Evolutionary conservation across 1,140 invertebrate species (phyloP), one percentile per base, ranked within the genome.

Genomic region (Sarcophaga bullata): DNA sequence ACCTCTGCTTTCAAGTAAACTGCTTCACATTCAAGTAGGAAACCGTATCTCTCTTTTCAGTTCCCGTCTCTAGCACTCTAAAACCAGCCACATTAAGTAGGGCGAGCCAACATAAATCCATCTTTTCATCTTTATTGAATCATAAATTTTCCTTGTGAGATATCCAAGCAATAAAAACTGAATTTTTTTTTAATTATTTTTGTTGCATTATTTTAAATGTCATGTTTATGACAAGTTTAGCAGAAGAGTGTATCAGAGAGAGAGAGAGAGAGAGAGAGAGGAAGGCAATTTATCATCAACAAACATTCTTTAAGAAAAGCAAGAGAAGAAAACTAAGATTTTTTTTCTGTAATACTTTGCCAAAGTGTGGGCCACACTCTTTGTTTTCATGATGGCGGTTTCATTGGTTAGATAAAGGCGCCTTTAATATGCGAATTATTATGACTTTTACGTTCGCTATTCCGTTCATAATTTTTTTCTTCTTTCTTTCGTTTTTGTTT

Each of bases 301-400:
- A 13, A n/a, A 58, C 4, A 58, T 58, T n/a, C 15, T 15, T 7
- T 6, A 58, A 58, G n/a, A 58, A 58, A 58, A 9, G 8, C 6
- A n/a, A 58, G 54, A 58, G 4, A 58, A 4, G 13, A n/a, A 58
- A 58, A 58, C 11, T 1, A 15, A 15, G 54, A 58, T 15, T 15
- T 15, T n/a, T 58, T 19, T 19, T 19, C 62, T 1, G 15, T 68
- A 68, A 68, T 52, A 52, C 50, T 68, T 68, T 68, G 62, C 62
- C 62, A 68, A 68, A 68, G 62, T 68, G 62, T 68, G 62, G 62
- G 62, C 62, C 62, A 68, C 62, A 68, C 62, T 68, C 62, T 68
- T 68, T 68, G 62, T 68, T 68, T 68, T 68, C 17, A 10, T 19
- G 17, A 25, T 19, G n/a, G 17, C 19, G 62, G 62, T 19, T 19